A percentile compares a stretch with the other conserved stretches of the same genome.
phyloP scores from a whole-genome alignment of 2,797 vertebrate species.

The Cyclopterus lumpus region DNA sequence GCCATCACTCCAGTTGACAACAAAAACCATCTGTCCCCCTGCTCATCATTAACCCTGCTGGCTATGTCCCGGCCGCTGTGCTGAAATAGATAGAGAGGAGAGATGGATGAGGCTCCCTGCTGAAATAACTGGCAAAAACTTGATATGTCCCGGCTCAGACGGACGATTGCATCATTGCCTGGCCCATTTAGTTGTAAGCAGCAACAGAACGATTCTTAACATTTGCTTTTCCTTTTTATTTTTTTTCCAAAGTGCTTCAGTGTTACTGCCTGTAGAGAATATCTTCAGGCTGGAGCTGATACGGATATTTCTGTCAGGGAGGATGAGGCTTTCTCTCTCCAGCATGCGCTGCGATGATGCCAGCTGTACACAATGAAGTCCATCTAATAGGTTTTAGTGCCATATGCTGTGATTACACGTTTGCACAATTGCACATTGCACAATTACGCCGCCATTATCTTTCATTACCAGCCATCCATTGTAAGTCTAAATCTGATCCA shows the following conservation, averaged over 20 bases:
- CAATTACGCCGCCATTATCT: constrained; percentile 25
- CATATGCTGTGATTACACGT: constrained; percentile 37
- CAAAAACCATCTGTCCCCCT: constrained; percentile 66
- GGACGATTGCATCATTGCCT: constrained; percentile 47
- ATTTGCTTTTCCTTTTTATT: constrained; percentile 21
- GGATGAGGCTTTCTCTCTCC: constrained; percentile 35
- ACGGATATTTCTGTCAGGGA: constrained; percentile 48
- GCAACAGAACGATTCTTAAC: constrained; percentile 51
- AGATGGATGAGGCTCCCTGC: constrained; percentile 46
- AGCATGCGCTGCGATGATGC: constrained; percentile 14
- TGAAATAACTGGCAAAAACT: constrained; percentile 48
- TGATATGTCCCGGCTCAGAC: constrained; percentile 40
- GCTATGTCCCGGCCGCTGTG: constrained; percentile 46
- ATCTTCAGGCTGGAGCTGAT: constrained; percentile 33
- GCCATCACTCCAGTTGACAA: constrained; percentile 70
- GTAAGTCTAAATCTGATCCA: constrained; percentile 40
- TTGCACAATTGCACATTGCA: constrained; percentile 30
- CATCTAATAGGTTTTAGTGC: constrained; percentile 25
- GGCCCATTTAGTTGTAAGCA: constrained; percentile 40
- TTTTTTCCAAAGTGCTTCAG: constrained; percentile 1
- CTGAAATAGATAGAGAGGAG: constrained; percentile 51
- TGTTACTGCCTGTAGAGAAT: constrained; percentile 31
- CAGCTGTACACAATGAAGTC: constrained; percentile 45
- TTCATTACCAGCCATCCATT: constrained; percentile 35
- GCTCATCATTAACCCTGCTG: constrained; percentile 73